phyloP scores from a whole-genome alignment of 2,113 vertebrate genomes.

The Cynopterus brachyotis region DNA sequence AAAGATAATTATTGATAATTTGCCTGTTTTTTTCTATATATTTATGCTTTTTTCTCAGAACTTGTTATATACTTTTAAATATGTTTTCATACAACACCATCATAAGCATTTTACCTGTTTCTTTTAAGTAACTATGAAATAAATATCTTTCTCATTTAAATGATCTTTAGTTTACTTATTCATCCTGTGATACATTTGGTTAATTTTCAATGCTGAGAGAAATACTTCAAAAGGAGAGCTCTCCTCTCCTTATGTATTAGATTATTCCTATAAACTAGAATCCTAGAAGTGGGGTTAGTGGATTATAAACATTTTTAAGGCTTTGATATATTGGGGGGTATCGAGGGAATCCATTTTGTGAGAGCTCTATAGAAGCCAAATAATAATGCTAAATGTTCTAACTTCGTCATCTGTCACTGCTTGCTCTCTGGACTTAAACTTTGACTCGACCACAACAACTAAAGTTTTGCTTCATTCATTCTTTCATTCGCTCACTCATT shows the following conservation, averaged over 20 bases:
- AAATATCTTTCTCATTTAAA: neutral
- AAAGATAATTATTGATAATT: neutral
- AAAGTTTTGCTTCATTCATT: neutral
- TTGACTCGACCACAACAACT: neutral
- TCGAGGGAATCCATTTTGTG: neutral
- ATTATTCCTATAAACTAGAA: neutral
- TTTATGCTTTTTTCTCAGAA: neutral
- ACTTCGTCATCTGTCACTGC: neutral
- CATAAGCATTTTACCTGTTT: neutral
- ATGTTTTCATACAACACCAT: neutral
- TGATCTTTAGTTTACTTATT: neutral
- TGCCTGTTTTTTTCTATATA: neutral
- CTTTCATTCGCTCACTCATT: neutral
- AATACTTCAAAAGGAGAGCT: constrained; percentile 6
- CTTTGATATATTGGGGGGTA: neutral
- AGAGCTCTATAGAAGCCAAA: neutral
- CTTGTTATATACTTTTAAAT: neutral
- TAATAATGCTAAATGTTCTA: neutral
- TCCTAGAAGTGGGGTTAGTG: neutral
- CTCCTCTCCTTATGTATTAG: neutral
- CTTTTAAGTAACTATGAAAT: neutral
- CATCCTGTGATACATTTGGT: neutral
- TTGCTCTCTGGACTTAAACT: neutral
- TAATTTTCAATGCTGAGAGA: neutral
- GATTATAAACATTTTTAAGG: neutral